These are phyloP conservation scores for Dendrocincla tyrannina DNA, from an alignment of 2,797 vertebrate genomes.

Conservation along the genomic window DNA sequence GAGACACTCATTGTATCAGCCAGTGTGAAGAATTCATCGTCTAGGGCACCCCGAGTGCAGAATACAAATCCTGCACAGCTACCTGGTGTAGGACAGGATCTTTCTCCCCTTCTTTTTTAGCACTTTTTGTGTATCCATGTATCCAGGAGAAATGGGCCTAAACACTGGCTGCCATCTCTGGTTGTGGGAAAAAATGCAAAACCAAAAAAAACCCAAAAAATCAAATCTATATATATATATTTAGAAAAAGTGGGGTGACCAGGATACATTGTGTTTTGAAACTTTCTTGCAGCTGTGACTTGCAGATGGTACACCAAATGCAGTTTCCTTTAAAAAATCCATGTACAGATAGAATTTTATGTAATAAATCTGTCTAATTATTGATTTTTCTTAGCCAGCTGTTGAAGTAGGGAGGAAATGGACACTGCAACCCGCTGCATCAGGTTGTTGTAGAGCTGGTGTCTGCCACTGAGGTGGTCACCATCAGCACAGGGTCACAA, in stretches of 20 bases:
- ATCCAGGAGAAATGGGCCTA: not conserved
- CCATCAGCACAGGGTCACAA: not conserved
- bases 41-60: not conserved
- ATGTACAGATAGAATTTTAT: not conserved
- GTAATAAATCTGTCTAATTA: not conserved
- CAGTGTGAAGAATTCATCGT: not conserved
- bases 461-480: not conserved
- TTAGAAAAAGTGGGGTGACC: not conserved
- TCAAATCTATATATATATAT: no score
- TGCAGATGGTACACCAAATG: not conserved
- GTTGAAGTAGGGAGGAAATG: not conserved
- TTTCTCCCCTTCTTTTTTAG: not conserved
- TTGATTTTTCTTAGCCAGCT: not conserved
- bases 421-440: not conserved
- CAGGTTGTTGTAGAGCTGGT: not conserved
- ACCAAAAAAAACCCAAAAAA: not conserved
- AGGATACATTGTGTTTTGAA: not conserved
- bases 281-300: not conserved
- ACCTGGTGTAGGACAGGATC: no score
- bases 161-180: not conserved
- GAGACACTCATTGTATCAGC: accelerated
- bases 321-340: not conserved
- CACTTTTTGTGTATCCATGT: not conserved
- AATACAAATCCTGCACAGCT: not conserved
- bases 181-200: not conserved